Conservation (phyloP, 2,113 vertebrate species). For the Melozone crissalis region DNA sequence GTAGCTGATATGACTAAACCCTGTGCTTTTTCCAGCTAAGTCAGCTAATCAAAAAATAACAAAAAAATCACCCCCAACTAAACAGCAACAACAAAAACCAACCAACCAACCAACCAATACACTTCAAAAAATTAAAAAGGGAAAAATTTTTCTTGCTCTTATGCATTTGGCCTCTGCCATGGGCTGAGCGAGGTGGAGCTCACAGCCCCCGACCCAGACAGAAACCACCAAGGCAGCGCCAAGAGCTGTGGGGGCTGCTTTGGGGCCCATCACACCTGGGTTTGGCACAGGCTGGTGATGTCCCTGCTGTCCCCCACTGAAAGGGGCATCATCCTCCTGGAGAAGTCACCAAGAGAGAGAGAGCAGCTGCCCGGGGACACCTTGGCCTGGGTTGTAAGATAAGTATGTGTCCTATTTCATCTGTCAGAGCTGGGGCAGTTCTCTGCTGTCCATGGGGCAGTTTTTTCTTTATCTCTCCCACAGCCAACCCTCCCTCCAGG, state of each 20-base stretch:
- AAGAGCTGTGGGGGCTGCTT: background rate
- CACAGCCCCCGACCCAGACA: fast-evolving
- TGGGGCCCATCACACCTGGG: background rate
- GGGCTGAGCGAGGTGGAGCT: background rate
- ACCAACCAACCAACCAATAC: fast-evolving
- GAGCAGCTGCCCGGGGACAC: background rate
- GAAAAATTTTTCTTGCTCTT: fast-evolving
- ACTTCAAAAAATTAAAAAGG: background rate
- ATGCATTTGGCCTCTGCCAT: background rate
- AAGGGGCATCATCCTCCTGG: background rate
- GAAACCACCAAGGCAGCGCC: background rate
- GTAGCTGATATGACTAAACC: background rate
- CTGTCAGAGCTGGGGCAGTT: background rate
- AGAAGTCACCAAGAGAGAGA: fast-evolving
- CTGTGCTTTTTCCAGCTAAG: background rate
- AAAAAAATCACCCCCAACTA: background rate
- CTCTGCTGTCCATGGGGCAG: background rate
- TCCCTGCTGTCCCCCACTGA: background rate
- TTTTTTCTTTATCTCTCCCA: background rate
- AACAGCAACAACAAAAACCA: background rate
- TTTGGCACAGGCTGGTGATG: background rate
- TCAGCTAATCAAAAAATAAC: background rate
- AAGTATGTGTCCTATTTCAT: no score
- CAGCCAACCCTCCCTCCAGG: background rate
- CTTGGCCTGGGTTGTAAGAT: background rate